Evolutionary conservation across 2,797 vertebrate genomes (phyloP).

Genomic region (Kryptolebias ocellatus): DNA sequence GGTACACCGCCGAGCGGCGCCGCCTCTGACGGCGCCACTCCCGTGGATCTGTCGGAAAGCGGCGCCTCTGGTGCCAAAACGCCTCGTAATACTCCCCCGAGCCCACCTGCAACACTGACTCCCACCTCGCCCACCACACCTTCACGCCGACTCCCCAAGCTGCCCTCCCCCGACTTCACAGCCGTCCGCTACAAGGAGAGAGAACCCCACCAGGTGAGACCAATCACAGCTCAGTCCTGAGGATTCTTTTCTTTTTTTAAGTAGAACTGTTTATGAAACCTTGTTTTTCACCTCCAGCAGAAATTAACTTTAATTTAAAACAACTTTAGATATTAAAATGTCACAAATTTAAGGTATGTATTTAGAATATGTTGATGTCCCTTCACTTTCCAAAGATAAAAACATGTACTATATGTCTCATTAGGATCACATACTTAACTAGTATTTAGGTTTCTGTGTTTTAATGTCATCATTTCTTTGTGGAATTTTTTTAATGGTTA

Average conservation of each 20-base stretch:
- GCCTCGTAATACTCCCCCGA: constrained; percentile 70
- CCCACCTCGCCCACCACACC: constrained; percentile 83
- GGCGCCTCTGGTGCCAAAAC: constrained; percentile 60
- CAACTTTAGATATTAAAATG: not conserved
- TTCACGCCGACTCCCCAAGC: constrained; percentile 84
- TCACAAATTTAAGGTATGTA: no score
- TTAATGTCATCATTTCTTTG: no score
- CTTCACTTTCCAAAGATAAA: no score
- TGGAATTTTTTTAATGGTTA: no score
- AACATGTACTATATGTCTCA: no score
- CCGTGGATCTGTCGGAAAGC: constrained; percentile 77
- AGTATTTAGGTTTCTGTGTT: no score
- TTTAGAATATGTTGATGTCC: no score
- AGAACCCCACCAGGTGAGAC: constrained; percentile 90
- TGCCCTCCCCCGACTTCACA: constrained; percentile 91
- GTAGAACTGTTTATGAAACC: not conserved
- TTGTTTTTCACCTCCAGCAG: not conserved
- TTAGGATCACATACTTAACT: no score
- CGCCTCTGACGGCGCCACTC: constrained; percentile 47
- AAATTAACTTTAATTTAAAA: not conserved
- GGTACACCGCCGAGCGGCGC: constrained; percentile 16
- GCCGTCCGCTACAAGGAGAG: constrained; percentile 94
- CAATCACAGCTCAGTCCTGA: not conserved
- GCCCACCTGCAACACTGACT: constrained; percentile 70
- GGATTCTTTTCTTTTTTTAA: not conserved